phyloP scores from a whole-genome alignment of 2,888 invertebrate species.

The Druceiella hillmani region DNA sequence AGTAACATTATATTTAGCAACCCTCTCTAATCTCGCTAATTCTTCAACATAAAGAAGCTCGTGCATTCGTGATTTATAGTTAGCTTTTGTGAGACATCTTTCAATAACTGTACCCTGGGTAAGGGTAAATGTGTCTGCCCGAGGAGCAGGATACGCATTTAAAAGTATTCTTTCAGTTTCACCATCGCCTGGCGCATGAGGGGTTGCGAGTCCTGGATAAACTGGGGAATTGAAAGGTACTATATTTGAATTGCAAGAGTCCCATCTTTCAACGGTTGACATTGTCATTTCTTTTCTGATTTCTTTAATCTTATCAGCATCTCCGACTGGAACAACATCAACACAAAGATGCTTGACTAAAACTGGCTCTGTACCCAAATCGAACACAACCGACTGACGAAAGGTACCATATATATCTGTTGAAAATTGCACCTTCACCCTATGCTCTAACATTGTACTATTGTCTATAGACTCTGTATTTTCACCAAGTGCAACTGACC shows the following conservation, averaged over 20 bases:
- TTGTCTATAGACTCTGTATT: conserved; percentile 20
- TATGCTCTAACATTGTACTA: conserved; percentile 33
- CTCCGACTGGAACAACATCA: conserved; percentile 67
- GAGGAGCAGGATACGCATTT: conserved; percentile 60
- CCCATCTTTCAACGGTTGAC: conserved; percentile 59
- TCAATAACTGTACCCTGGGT: conserved; percentile 64
- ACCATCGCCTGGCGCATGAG: conserved; percentile 36
- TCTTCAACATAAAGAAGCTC: conserved; percentile 73
- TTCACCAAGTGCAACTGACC: conserved; percentile 33
- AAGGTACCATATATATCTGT: conserved; percentile 73
- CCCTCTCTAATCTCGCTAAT: conserved; percentile 64
- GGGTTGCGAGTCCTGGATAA: conserved; percentile 42
- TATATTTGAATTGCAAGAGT: conserved; percentile 47
- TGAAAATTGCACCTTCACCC: conserved; percentile 53
- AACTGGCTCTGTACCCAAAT: conserved; percentile 61
- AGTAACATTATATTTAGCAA: conserved; percentile 63
- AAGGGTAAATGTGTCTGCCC: conserved; percentile 58
- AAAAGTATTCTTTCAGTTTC: conserved; percentile 52
- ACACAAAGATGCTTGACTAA: conserved; percentile 65
- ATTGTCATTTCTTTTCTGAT: conserved; percentile 58
- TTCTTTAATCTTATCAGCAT: conserved; percentile 58
- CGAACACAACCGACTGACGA: conserved; percentile 71
- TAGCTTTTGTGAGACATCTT: conserved; percentile 56
- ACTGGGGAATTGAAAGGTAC: conserved; percentile 51
- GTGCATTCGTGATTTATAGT: conserved; percentile 69